Conservation (phyloP, 2,888 invertebrate genomes). For the Tineola bisselliella region DNA sequence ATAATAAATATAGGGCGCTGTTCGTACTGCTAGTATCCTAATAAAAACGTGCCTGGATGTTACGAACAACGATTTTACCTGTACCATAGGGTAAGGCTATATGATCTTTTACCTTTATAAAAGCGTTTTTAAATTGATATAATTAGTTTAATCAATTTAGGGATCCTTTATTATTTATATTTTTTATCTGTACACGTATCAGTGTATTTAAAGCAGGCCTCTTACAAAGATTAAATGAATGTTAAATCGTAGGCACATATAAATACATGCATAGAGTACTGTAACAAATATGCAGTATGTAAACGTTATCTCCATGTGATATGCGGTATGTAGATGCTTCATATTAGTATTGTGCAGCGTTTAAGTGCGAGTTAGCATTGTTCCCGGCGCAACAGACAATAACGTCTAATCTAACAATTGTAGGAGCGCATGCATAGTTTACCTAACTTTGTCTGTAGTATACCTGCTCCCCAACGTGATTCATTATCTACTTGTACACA, state of each 20-base stretch:
- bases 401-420: conserved; percentile 12
- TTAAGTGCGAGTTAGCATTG: conserved; percentile 11
- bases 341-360: background rate
- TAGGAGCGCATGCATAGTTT: conserved; percentile 12
- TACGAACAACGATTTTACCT: conserved; percentile 18
- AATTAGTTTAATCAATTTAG: background rate
- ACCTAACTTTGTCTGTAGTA: background rate
- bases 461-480: background rate
- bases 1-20: conserved; percentile 26
- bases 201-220: no score
- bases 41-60: conserved; percentile 22
- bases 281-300: background rate
- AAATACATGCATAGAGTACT: background rate
- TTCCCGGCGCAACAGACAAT: conserved; percentile 8
- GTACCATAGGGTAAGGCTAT: background rate
- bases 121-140: background rate
- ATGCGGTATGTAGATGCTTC: background rate
- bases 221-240: no score
- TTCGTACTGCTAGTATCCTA: conserved; percentile 21
- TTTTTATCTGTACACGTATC: no score
- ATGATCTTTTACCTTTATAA: background rate
- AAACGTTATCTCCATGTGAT: background rate
- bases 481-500: background rate
- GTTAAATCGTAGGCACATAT: no score
- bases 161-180: no score